These are phyloP conservation scores for Colaptes auratus DNA, from an alignment of 2,113 vertebrate species.

Conservation along the genomic window DNA sequence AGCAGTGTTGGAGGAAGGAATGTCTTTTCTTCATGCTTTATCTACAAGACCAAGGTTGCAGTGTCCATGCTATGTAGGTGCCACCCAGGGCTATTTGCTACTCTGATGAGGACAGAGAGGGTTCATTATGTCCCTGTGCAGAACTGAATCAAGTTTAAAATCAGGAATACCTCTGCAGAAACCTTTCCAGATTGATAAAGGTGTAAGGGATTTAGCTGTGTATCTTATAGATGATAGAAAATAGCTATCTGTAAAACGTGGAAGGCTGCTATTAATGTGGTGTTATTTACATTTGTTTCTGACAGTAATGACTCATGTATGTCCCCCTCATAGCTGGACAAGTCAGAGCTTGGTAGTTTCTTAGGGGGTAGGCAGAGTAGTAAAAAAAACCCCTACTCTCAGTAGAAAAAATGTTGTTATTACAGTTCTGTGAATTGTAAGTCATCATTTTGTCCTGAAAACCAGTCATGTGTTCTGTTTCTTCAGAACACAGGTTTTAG, in stretches of 20 bases:
- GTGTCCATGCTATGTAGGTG: not conserved
- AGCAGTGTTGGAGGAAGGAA: not conserved
- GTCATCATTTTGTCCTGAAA: not conserved
- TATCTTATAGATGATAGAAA: not conserved
- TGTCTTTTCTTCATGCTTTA: not conserved
- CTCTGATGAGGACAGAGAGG: not conserved
- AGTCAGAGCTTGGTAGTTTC: not conserved
- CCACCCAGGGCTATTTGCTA: not conserved
- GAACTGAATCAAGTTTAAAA: not conserved
- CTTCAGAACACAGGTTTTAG: not conserved
- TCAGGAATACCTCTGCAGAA: not conserved
- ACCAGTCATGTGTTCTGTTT: not conserved
- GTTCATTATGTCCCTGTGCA: not conserved
- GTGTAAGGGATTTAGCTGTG: not conserved
- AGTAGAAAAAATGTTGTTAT: not conserved
- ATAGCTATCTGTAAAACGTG: not conserved
- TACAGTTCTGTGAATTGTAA: not conserved
- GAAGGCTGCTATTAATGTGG: not conserved
- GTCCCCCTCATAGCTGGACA: not conserved
- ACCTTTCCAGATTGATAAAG: not conserved
- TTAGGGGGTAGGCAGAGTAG: not conserved
- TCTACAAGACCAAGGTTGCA: not conserved
- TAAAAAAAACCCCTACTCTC: not conserved
- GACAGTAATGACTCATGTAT: not conserved
- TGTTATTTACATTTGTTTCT: not conserved